Percentiles rank a stretch among this genome's conserved stretches.
These are phyloP conservation scores for Monochamus alternatus DNA, from an alignment of 2,888 invertebrate genomes.

Conservation along the genomic window DNA sequence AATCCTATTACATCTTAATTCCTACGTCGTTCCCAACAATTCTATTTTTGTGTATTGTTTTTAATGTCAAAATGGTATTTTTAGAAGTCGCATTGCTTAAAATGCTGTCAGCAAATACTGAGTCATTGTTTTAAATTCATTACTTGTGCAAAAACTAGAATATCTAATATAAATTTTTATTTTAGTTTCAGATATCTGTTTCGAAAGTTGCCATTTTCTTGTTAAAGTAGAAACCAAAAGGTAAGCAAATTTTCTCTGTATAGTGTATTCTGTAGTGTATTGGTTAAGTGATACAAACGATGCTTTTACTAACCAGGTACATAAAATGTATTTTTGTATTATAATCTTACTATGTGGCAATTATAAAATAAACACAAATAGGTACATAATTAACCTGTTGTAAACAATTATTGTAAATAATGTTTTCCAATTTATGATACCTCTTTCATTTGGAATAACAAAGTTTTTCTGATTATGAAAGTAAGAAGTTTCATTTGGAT, in stretches of 20 bases:
- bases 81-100: constrained; percentile 23
- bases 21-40: neutral
- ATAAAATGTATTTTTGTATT: no score
- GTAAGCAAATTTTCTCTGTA: neutral
- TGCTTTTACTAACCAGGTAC: no score
- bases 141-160: neutral
- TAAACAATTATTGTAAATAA: no score
- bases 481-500: no score
- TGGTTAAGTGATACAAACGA: no score
- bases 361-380: no score
- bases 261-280: neutral
- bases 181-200: neutral
- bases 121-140: constrained; percentile 25
- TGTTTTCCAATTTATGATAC: no score
- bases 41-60: constrained; percentile 34
- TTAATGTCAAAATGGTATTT: constrained; percentile 37
- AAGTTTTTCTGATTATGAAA: no score
- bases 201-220: neutral
- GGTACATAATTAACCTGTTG: no score
- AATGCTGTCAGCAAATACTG: neutral
- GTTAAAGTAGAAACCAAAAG: neutral
- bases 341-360: no score
- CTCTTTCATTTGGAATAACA: no score
- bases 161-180: neutral
- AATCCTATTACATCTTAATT: neutral